A percentile compares a stretch with the other conserved stretches of the same genome.
Conservation (phyloP, 2,797 vertebrate genomes). For the Oreonectes daqikongensis region DNA sequence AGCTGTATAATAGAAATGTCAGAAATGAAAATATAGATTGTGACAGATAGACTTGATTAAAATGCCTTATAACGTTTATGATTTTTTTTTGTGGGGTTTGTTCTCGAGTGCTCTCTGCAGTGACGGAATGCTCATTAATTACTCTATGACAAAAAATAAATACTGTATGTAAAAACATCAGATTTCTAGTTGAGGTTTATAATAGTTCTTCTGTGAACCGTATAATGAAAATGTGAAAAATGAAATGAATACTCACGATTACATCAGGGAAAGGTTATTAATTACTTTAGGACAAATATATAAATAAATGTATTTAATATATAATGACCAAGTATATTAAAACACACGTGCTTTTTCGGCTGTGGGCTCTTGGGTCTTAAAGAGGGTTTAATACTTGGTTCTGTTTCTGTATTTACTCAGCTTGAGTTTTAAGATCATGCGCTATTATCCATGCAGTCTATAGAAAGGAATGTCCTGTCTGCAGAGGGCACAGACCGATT, state of each 20-base stretch:
- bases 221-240: conserved; percentile 15
- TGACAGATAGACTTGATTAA: conserved; percentile 25
- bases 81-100: neutral
- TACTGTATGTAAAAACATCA: conserved; percentile 3
- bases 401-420: conserved; percentile 23
- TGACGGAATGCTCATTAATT: conserved; percentile 14
- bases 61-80: conserved; percentile 11
- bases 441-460: conserved; percentile 24
- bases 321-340: neutral
- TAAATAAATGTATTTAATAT: too few relatives aligned
- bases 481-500: conserved; percentile 20
- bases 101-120: neutral
- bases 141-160: conserved; percentile 7
- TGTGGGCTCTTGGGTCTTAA: neutral
- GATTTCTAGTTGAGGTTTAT: neutral
- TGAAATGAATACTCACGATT: conserved; percentile 4
- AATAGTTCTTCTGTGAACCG: too few relatives aligned
- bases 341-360: neutral
- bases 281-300: neutral
- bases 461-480: conserved; percentile 27
- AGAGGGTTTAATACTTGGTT: conserved; percentile 24
- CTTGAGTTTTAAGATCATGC: conserved; percentile 35
- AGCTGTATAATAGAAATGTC: conserved; percentile 36
- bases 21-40: conserved; percentile 29
- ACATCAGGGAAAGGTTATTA: neutral